phyloP scores from a whole-genome alignment of 37 sponge, comb jelly and placozoan species.

The Ephydatia muelleri region DNA sequence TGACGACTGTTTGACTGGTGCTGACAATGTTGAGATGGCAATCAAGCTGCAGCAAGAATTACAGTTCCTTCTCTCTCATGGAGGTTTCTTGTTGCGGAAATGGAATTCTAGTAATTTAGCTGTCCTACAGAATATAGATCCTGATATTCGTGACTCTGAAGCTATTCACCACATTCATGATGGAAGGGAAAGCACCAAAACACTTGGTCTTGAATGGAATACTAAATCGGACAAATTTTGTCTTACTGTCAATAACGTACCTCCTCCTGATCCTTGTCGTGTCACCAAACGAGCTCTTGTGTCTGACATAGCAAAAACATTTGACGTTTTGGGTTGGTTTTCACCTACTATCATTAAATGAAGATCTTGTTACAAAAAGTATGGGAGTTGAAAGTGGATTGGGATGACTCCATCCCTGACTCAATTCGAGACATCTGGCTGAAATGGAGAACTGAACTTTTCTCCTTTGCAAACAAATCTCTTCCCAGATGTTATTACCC shows the following conservation, averaged over 20 bases:
- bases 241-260: neutral
- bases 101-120: constrained; percentile 37
- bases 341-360: constrained; percentile 33
- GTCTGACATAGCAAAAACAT: constrained; percentile 36
- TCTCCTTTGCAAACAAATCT: neutral
- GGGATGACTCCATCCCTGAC: constrained; percentile 31
- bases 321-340: constrained; percentile 43
- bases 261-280: neutral
- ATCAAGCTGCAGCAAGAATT: constrained; percentile 32
- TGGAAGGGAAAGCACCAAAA: constrained; percentile 4
- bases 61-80: constrained; percentile 28
- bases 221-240: constrained; percentile 16
- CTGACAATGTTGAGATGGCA: constrained; percentile 33
- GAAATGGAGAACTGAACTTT: constrained; percentile 19
- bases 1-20: constrained; percentile 37
- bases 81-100: constrained; percentile 32
- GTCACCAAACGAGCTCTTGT: constrained; percentile 38
- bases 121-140: constrained; percentile 9
- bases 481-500: constrained; percentile 37
- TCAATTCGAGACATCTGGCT: constrained; percentile 5
- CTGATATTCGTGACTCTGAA: too few relatives aligned
- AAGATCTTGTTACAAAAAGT: constrained; percentile 25
- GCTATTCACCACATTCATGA: too few relatives aligned
- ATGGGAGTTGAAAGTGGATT: constrained; percentile 29
- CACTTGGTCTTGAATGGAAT: constrained; percentile 51